Evolutionary conservation across 2,797 vertebrate genomes (phyloP).

Genomic region (Sebastolobus altivelis): DNA sequence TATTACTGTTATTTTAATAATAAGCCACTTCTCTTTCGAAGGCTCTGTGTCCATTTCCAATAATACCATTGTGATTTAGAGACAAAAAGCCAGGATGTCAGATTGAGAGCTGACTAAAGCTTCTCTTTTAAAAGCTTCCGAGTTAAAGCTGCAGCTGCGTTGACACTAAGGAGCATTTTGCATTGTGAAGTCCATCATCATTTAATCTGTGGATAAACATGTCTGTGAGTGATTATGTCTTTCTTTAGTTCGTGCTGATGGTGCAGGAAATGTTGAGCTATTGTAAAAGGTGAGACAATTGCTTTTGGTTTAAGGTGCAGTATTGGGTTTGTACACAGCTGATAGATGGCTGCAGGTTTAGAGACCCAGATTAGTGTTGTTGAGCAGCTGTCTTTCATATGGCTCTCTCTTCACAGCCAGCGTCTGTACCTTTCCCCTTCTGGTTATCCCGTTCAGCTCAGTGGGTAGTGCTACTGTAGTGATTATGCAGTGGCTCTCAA

Average conservation of each 20-base stretch:
- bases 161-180: slow-evolving; percentile 72
- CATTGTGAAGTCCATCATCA: slow-evolving; percentile 75
- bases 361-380: slow-evolving; percentile 61
- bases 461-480: slow-evolving; percentile 32
- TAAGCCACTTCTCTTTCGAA: slow-evolving; percentile 61
- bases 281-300: slow-evolving; percentile 55
- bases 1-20: slow-evolving; percentile 76
- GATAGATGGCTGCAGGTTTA: slow-evolving; percentile 58
- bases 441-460: slow-evolving; percentile 60
- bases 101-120: slow-evolving; percentile 71
- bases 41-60: slow-evolving; percentile 58
- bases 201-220: slow-evolving; percentile 82
- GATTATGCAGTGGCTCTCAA: slow-evolving; percentile 34
- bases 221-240: slow-evolving; percentile 72
- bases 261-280: slow-evolving; percentile 54
- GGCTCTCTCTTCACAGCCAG: slow-evolving; percentile 6
- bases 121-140: slow-evolving; percentile 55
- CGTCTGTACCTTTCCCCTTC: slow-evolving; percentile 27
- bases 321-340: slow-evolving; percentile 19
- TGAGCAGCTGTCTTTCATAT: slow-evolving; percentile 43
- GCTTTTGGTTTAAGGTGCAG: slow-evolving; percentile 60
- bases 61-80: slow-evolving; percentile 62
- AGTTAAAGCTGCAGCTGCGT: slow-evolving; percentile 66
- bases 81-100: slow-evolving; percentile 66
- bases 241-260: slow-evolving; percentile 70